phyloP scores from a whole-genome alignment of 2,888 invertebrate genomes.

The Sylvicola cinctus region DNA sequence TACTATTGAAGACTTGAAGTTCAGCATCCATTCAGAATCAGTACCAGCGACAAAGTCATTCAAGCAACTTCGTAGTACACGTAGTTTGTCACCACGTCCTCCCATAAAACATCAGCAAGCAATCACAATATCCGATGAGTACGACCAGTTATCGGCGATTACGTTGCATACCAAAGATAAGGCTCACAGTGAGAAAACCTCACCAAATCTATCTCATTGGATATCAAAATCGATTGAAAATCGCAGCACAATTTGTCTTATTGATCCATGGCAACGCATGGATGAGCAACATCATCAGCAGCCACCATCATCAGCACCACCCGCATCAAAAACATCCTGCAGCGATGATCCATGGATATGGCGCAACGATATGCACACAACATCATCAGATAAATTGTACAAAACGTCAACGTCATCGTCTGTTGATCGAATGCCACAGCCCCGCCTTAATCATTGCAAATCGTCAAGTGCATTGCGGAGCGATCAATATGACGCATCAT shows the following conservation, averaged over 20 bases:
- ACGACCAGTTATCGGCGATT: constrained; percentile 14
- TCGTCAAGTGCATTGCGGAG: background rate
- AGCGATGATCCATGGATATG: constrained; percentile 19
- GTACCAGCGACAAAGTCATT: constrained; percentile 9
- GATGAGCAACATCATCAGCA: constrained; percentile 11
- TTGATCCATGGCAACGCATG: constrained; percentile 9
- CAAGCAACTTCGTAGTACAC: constrained; percentile 14
- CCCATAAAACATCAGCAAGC: constrained; percentile 16
- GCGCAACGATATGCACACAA: constrained; percentile 7
- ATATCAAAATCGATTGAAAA: no score
- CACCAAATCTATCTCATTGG: constrained; percentile 19
- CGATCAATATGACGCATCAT: background rate
- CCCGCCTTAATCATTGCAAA: background rate
- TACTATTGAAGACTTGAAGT: background rate
- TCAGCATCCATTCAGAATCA: background rate
- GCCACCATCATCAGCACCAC: constrained; percentile 7
- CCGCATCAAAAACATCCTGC: constrained; percentile 7
- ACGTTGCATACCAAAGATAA: constrained; percentile 13
- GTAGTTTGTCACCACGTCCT: constrained; percentile 15
- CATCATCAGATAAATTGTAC: background rate
- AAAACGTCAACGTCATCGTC: background rate
- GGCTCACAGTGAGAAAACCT: constrained; percentile 24
- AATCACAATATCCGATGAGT: constrained; percentile 14
- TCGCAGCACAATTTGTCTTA: constrained; percentile 19
- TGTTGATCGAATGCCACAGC: background rate